Conservation (phyloP, 2,113 vertebrate genomes). For the Hemiscyllium ocellatum region DNA sequence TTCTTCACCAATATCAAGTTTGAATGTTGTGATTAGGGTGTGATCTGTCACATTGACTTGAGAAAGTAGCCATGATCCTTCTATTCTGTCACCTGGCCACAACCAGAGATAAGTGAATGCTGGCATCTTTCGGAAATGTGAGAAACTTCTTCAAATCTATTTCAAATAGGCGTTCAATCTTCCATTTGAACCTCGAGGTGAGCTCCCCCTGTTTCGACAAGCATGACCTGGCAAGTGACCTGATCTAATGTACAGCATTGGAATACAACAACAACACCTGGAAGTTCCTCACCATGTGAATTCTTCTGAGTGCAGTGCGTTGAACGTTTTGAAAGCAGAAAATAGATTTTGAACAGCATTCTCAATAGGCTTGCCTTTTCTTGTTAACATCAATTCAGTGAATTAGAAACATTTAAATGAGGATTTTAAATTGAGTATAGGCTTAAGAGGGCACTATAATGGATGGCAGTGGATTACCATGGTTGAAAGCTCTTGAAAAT, state of each 20-base stretch:
- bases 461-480: neutral
- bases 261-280: neutral
- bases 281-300: neutral
- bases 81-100: neutral
- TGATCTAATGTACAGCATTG: neutral
- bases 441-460: neutral
- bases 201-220: neutral
- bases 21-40: neutral
- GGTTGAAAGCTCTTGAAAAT: neutral
- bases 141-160: neutral
- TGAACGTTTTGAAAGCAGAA: neutral
- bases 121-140: neutral
- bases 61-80: neutral
- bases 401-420: neutral
- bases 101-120: too few relatives aligned
- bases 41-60: neutral
- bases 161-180: neutral
- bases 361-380: neutral
- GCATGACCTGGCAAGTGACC: neutral
- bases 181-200: neutral
- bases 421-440: neutral
- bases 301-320: neutral
- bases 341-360: neutral
- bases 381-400: neutral
- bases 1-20: neutral